Percentiles rank a stretch among this genome's conserved stretches.
phyloP scores from a whole-genome alignment of 2,888 invertebrate genomes.

The Xylocampa areola region DNA sequence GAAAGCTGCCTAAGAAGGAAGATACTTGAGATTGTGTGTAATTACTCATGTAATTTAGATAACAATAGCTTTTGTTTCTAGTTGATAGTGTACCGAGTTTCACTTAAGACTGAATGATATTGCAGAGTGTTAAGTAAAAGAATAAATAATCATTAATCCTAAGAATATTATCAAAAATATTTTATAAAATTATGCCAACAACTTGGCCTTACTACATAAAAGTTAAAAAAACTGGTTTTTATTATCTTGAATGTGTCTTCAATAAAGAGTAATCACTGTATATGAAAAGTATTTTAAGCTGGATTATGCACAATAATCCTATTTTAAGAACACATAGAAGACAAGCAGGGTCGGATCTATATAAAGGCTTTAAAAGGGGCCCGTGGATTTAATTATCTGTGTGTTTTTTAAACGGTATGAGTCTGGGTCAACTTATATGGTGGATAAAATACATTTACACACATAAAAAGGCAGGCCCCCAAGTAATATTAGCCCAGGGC shows the following conservation, averaged over 20 bases:
- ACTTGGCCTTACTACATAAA: conserved; percentile 17
- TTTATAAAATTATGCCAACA: conserved; percentile 31
- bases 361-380: no score
- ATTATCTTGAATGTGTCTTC: conserved; percentile 3
- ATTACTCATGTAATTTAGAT: conserved; percentile 26
- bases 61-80: conserved; percentile 2
- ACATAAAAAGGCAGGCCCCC: no score
- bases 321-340: conserved; percentile 13
- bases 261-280: not conserved
- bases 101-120: conserved; percentile 39
- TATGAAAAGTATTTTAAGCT: conserved; percentile 24
- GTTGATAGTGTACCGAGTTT: not conserved
- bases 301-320: conserved; percentile 17
- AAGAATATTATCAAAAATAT: conserved; percentile 17
- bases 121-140: conserved; percentile 36
- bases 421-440: no score
- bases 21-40: conserved; percentile 17
- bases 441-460: no score
- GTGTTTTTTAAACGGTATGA: no score
- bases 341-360: no score
- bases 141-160: conserved; percentile 50
- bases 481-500: no score
- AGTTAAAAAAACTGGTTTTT: conserved; percentile 33
- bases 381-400: no score
- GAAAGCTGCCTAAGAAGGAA: not conserved